Base-by-base conservation (phyloP, 2,797 vertebrate species). In the Phrynocephalus vlangalii region DNA sequence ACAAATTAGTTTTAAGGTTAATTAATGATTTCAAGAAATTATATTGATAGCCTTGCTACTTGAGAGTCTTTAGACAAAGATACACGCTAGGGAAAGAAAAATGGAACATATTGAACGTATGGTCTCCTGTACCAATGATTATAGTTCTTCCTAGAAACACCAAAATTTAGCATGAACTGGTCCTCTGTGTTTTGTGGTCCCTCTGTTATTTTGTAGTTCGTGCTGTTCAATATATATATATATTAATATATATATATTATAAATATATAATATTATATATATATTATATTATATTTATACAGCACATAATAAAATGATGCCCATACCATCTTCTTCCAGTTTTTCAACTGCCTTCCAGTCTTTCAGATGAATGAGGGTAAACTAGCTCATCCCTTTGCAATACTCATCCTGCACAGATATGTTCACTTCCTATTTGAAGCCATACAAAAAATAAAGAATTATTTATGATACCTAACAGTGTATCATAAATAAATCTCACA, bases 391-490 rank as follows among this genome's bases (percentile, higher is more conserved):
- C 80, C 63, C 26, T 56, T 24, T 1, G 7, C 22, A 70, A 11
- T 30, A 66, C 18, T 3, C 6, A 18, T 38, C 63, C 26, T 82
- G 16, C 10, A 68, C 24, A 52, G 38, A 86, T 68, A 86, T 63
- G 7, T 84, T 83, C 82, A 26, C 20, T 91, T 86, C 76, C 0
- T 20, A 4, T 76, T 79, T 87, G 73, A 82, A 67, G 16, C 60
- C 3, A 10, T 44, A 33, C 9, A 76, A 76, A 82, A 71, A 75
- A 63, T 6, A 50, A 79, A 18, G 68, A 44, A 24, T n/a, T 76
- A 11, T 86, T 67, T 72, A 63, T 87, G 24, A 68, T 18, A 44
- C 24, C 60, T 38, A 79, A 88, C 30, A 72, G 2, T 22, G 28
- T 70, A 1, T 0, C 10, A 84, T 89, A 86, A 84, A 79, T 9